Evolutionary conservation across 2,888 invertebrate genomes (phyloP).

Genomic region (Osedax fenrisi): DNA sequence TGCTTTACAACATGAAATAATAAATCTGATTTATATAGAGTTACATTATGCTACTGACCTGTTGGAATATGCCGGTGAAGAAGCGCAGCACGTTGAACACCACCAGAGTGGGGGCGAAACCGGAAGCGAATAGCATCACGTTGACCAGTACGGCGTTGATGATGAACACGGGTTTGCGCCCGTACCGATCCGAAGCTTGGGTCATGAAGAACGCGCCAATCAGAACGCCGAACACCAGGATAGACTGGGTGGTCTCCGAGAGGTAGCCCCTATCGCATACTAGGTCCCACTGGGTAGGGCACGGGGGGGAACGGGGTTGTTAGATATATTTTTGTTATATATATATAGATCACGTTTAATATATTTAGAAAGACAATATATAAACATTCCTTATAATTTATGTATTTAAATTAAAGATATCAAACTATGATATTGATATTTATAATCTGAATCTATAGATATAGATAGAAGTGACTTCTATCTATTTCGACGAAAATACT

Average conservation of each 20-base stretch:
- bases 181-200: conserved; percentile 39
- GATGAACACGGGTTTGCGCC: conserved; percentile 38
- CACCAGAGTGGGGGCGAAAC: conserved; percentile 14
- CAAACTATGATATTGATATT: too few relatives aligned
- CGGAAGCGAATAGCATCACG: neutral
- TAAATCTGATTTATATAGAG: too few relatives aligned
- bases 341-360: too few relatives aligned
- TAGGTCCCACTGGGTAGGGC: conserved; percentile 37
- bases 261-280: conserved; percentile 40
- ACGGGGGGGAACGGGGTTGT: too few relatives aligned
- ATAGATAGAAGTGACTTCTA: too few relatives aligned
- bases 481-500: too few relatives aligned
- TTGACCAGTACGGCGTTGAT: neutral
- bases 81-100: conserved; percentile 30
- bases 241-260: conserved; percentile 41
- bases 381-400: too few relatives aligned
- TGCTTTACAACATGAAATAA: neutral
- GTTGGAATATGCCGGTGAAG: conserved; percentile 31
- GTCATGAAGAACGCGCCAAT: conserved; percentile 41
- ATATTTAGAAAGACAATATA: too few relatives aligned
- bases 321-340: too few relatives aligned
- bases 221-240: conserved; percentile 41
- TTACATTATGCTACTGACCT: conserved; percentile 30
- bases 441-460: too few relatives aligned
- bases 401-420: too few relatives aligned